Percentiles rank a stretch among this genome's conserved stretches.
phyloP scores from a whole-genome alignment of 2,113 vertebrate species.

The Hystrix brachyura region DNA sequence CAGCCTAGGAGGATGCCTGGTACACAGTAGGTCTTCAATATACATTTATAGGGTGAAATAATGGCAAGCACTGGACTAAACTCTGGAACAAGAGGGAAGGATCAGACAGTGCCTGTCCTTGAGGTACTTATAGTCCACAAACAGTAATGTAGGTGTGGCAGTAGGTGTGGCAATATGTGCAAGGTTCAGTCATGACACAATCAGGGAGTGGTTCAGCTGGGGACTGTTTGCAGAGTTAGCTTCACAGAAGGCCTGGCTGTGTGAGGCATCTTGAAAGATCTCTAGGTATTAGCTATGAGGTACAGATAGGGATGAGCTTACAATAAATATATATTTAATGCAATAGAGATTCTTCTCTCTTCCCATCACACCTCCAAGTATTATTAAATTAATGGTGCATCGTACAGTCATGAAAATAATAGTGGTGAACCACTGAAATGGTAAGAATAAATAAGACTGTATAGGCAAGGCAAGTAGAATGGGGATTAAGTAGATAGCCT shows the following conservation, averaged over 20 bases:
- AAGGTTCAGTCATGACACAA: neutral
- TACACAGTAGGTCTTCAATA: neutral
- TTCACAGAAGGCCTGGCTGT: neutral
- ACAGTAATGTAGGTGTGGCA: neutral
- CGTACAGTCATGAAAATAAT: conserved; percentile 15
- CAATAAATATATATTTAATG: neutral
- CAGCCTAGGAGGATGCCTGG: neutral
- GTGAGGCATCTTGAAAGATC: neutral
- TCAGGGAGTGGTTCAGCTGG: neutral
- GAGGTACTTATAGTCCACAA: neutral
- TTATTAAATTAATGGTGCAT: conserved; percentile 47
- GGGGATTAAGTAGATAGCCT: neutral
- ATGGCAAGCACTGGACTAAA: neutral
- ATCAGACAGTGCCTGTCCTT: neutral
- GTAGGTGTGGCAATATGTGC: neutral
- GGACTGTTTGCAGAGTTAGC: neutral
- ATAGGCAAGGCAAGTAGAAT: neutral
- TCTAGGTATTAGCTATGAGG: neutral
- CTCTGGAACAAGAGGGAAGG: neutral
- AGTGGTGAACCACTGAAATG: neutral
- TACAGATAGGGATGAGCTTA: neutral
- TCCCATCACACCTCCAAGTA: too few relatives aligned
- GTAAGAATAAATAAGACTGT: conserved; percentile 15
- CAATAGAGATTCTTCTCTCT: neutral
- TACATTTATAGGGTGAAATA: neutral